Evolutionary conservation across 2,113 vertebrate genomes (phyloP), one percentile per base, ranked within the genome.

Genomic region (Oxyruncus cristatus): DNA sequence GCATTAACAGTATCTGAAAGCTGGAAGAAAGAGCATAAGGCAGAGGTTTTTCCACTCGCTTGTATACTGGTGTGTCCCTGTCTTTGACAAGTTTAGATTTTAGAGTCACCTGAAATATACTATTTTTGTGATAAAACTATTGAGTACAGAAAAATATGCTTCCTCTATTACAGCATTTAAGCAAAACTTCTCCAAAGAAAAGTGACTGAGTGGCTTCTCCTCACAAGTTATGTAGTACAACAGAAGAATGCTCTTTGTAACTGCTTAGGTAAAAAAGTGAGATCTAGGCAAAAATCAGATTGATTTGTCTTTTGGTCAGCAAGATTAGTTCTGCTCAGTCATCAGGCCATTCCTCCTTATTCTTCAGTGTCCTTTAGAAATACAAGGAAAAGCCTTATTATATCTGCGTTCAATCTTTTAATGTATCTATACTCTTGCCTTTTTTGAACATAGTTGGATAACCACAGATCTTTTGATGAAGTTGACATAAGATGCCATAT

Each of bases 381-480:
- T 28, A 53, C 14, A 19, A 47, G 75, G 15, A 59, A 56, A 96
- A 92, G 44, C 3, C 10, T 61, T 35, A 47, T 33, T 18, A 55
- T 30, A 41, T 6, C n/a, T 66, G 22, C 32, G 52, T 63, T 97
- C 75, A 87, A 67, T 4, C 52, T 94, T 72, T 90, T 84, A 81
- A 68, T 76, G 37, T 53, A 83, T 24, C 68, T 68, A 62, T 66
- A 33, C 42, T 93, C 89, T 56, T 52, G 10, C 30, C 62, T 39
- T 80, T 68, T 75, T 75, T 80, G 44, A 79, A 92, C 97, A 81
- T 32, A 95, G 78, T 28, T 85, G 73, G 56, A 63, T 88, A 92
- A 97, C 62, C 61, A 83, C 56, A 93, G 85, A 74, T 86, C 78
- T 96, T 95, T 77, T 78, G 96, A 94, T 61, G 63, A 93, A 92